phyloP scores from a whole-genome alignment of 2,797 vertebrate species.

The Leuciscus waleckii region DNA sequence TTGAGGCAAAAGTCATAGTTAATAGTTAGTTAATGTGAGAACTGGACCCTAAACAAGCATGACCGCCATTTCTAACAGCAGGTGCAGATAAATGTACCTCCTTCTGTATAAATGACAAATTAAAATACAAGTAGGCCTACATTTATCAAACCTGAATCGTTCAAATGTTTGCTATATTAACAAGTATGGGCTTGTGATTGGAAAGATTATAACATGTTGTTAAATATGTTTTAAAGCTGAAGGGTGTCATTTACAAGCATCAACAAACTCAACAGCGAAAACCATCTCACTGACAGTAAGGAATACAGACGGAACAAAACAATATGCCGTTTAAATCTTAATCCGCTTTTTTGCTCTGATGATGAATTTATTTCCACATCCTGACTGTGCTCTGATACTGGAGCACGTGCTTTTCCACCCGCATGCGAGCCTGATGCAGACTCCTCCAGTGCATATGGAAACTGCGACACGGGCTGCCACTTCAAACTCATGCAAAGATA shows the following conservation, averaged over 20 bases:
- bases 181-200: neutral
- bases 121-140: neutral
- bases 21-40: no score
- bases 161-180: neutral
- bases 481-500: conserved; percentile 39
- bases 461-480: conserved; percentile 10
- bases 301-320: conserved; percentile 10
- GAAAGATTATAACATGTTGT: neutral
- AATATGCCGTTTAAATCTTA: neutral
- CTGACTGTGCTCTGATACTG: conserved; percentile 10
- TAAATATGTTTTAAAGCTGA: neutral
- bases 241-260: neutral
- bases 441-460: conserved; percentile 35
- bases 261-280: neutral
- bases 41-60: no score
- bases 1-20: no score
- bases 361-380: conserved; percentile 35
- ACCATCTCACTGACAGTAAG: neutral
- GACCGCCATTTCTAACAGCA: neutral
- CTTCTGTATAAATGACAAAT: neutral
- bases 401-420: conserved; percentile 14
- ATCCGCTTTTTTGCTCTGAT: conserved; percentile 6
- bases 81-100: neutral
- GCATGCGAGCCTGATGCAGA: neutral
- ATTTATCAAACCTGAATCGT: neutral